Percentiles rank a stretch among this genome's conserved stretches.
Evolutionary conservation across 2,888 invertebrate species (phyloP).

Genomic region (Macrosoma leucophasiata): DNA sequence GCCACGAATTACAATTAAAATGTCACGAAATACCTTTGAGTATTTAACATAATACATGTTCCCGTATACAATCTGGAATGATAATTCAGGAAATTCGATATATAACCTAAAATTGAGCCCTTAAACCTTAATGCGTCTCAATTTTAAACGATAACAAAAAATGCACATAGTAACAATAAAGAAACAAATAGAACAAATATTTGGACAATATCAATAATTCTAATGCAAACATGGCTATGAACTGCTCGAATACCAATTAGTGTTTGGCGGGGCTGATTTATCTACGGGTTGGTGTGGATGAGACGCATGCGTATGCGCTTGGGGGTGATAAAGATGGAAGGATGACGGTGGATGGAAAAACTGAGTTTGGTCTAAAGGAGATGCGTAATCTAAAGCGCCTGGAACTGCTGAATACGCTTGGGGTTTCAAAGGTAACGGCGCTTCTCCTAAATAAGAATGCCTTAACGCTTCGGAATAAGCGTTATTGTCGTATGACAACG

Average conservation of each 20-base stretch:
- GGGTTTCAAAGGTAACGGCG: conserved; percentile 87
- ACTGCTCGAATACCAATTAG: conserved; percentile 87
- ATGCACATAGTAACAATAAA: conserved; percentile 9
- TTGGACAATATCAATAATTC: conserved; percentile 1
- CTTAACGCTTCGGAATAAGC: conserved; percentile 81
- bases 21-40: conserved; percentile 6
- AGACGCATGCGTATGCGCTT: conserved; percentile 62
- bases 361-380: conserved; percentile 86
- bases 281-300: conserved; percentile 62
- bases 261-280: conserved; percentile 81
- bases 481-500: conserved; percentile 67
- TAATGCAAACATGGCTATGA: conserved; percentile 76
- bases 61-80: too few species aligned
- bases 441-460: conserved; percentile 69
- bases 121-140: background rate
- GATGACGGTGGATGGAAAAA: conserved; percentile 88
- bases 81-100: too few species aligned
- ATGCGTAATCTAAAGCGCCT: conserved; percentile 80
- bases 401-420: conserved; percentile 89
- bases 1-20: conserved; percentile 8
- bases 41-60: conserved; percentile 5
- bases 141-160: conserved; percentile 7
- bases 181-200: conserved; percentile 7
- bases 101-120: conserved; percentile 5
- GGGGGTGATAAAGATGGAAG: conserved; percentile 92